These are phyloP conservation scores for Chaetodon trifascialis DNA, from an alignment of 2,113 vertebrate species.

Conservation along the genomic window DNA sequence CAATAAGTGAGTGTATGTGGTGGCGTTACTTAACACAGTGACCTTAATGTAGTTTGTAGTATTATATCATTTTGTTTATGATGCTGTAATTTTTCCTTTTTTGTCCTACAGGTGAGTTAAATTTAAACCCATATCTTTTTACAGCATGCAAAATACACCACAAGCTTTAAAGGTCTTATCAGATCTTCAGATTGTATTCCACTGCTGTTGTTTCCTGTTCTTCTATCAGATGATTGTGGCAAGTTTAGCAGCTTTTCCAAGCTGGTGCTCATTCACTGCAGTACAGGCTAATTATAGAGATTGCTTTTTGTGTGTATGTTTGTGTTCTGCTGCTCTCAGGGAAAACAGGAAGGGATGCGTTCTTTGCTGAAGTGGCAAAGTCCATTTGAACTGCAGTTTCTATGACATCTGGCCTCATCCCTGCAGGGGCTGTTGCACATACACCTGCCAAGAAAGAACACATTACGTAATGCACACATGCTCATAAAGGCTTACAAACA, in stretches of 20 bases:
- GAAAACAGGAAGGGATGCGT: constrained; percentile 41
- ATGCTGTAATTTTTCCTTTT: neutral
- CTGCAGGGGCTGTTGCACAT: constrained; percentile 47
- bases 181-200: neutral
- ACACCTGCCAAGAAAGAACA: constrained; percentile 61
- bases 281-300: constrained; percentile 60
- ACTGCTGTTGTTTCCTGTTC: constrained; percentile 1
- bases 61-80: neutral
- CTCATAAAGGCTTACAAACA: neutral
- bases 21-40: neutral
- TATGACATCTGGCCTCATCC: constrained; percentile 58
- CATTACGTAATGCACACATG: constrained; percentile 33
- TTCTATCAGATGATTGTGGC: neutral
- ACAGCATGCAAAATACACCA: neutral
- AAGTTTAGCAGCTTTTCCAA: constrained; percentile 22
- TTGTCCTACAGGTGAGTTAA: neutral
- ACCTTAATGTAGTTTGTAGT: neutral
- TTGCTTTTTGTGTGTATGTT: constrained; percentile 28
- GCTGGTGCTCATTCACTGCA: constrained; percentile 50
- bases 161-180: neutral
- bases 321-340: constrained; percentile 44
- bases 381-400: constrained; percentile 53
- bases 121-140: neutral
- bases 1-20: neutral
- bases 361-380: constrained; percentile 74